Evolutionary conservation across 2,888 invertebrate species (phyloP).

Genomic region (Prosapia bicincta): DNA sequence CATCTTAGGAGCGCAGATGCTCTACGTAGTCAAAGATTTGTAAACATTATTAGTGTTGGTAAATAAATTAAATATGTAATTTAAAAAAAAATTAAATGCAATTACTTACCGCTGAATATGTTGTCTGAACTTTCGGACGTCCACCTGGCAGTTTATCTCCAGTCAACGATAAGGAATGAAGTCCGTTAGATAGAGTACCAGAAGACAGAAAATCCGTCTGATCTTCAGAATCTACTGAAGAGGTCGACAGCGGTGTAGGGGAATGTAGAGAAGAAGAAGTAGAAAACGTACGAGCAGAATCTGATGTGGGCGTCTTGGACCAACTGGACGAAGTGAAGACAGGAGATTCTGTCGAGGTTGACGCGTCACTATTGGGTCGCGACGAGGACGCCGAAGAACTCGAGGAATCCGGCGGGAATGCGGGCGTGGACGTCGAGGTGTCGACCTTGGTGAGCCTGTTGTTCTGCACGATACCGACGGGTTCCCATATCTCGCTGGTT

Average conservation of each 20-base stretch:
- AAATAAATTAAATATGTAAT: too few relatives aligned
- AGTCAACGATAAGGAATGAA: slow-evolving; percentile 2
- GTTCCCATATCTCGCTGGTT: slow-evolving; percentile 65
- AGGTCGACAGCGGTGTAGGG: slow-evolving; percentile 11
- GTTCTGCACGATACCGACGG: slow-evolving; percentile 42
- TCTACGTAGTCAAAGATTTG: too few relatives aligned
- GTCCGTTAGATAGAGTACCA: slow-evolving; percentile 3
- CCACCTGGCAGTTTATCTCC: not conserved
- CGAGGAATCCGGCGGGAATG: slow-evolving; percentile 19
- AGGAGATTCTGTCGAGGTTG: slow-evolving; percentile 19
- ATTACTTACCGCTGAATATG: slow-evolving; percentile 18
- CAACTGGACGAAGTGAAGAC: slow-evolving; percentile 23
- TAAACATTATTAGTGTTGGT: too few relatives aligned
- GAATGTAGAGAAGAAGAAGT: slow-evolving; percentile 20
- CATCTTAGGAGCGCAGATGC: too few relatives aligned
- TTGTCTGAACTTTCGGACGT: not conserved
- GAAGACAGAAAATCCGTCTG: slow-evolving; percentile 11
- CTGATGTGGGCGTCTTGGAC: slow-evolving; percentile 11
- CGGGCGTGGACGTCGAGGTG: slow-evolving; percentile 20
- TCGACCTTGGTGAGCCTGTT: slow-evolving; percentile 13
- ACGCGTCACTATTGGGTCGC: slow-evolving; percentile 20
- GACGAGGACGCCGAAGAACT: slow-evolving; percentile 25
- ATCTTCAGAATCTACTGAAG: slow-evolving; percentile 11
- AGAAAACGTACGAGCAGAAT: slow-evolving; percentile 7
- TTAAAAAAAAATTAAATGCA: too few relatives aligned